phyloP scores from a whole-genome alignment of 2,888 invertebrate species.

The Brachyopa scutellaris region DNA sequence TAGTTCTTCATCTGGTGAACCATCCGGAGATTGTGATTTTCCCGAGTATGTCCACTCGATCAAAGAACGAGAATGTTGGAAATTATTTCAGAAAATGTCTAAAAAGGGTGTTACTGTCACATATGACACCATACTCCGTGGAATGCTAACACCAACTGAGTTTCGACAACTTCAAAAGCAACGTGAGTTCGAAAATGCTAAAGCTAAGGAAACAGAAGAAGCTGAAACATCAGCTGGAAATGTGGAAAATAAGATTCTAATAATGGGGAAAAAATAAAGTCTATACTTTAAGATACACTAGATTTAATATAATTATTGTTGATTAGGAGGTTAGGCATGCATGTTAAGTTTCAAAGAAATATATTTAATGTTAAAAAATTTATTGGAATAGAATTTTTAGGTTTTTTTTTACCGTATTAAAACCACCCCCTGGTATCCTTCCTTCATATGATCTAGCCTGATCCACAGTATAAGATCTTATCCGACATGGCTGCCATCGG shows the following conservation, averaged over 20 bases:
- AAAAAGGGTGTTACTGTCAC: constrained; percentile 87
- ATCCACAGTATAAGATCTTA: no score
- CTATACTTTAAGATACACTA: no score
- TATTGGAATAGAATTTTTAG: no score
- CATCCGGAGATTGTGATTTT: constrained; percentile 75
- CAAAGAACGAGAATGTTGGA: constrained; percentile 87
- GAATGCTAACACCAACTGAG: constrained; percentile 88
- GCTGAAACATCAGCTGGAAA: constrained; percentile 27
- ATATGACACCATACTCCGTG: constrained; percentile 87
- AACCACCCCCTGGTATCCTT: no score
- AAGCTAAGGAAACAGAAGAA: constrained; percentile 76
- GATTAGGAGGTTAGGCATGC: constrained; percentile 9
- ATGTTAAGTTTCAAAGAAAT: constrained; percentile 52
- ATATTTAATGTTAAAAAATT: constrained; percentile 30
- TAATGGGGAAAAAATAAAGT: constrained; percentile 19
- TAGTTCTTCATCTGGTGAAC: background rate
- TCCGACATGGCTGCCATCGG: no score
- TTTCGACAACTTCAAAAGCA: constrained; percentile 85
- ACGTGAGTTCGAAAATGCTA: constrained; percentile 78
- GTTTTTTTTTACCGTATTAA: no score
- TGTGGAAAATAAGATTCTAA: constrained; percentile 2
- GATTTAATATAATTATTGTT: background rate
- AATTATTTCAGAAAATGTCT: constrained; percentile 86
- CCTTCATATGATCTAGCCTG: no score
- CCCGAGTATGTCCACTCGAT: constrained; percentile 83